Evolutionary conservation across 1,140 invertebrate species (phyloP).

Genomic region (Nebria ingens): DNA sequence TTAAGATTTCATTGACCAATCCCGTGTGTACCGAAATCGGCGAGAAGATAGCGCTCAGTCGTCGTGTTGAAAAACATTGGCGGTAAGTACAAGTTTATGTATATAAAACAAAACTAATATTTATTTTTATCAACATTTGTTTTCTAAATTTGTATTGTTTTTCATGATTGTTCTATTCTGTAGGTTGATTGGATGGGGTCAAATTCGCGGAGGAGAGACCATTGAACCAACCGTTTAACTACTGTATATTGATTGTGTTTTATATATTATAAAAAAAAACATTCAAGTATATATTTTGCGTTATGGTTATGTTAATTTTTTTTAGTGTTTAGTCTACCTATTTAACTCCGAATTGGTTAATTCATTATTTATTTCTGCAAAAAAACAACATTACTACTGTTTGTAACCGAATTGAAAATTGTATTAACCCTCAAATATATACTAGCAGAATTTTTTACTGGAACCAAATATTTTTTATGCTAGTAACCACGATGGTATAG

Average conservation of each 20-base stretch:
- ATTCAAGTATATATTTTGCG: background rate
- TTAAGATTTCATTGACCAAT: conserved; percentile 92
- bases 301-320: background rate
- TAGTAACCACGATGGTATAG: no score
- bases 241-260: background rate
- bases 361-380: no score
- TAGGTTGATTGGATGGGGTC: conserved; percentile 93
- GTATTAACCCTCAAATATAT: no score
- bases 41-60: conserved; percentile 96
- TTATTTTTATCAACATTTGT: no score
- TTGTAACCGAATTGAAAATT: no score
- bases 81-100: conserved; percentile 46
- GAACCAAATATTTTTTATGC: no score
- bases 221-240: conserved; percentile 54
- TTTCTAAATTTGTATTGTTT: conserved; percentile 28
- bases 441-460: no score
- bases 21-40: conserved; percentile 98
- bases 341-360: no score
- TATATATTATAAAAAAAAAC: background rate
- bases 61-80: conserved; percentile 99
- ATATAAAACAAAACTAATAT: no score
- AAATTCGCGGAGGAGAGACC: conserved; percentile 84
- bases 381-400: no score
- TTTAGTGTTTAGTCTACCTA: no score
- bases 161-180: no score